These are phyloP conservation scores for Papilio glaucus DNA, from an alignment of 1,140 invertebrate genomes.

Conservation along the genomic window DNA sequence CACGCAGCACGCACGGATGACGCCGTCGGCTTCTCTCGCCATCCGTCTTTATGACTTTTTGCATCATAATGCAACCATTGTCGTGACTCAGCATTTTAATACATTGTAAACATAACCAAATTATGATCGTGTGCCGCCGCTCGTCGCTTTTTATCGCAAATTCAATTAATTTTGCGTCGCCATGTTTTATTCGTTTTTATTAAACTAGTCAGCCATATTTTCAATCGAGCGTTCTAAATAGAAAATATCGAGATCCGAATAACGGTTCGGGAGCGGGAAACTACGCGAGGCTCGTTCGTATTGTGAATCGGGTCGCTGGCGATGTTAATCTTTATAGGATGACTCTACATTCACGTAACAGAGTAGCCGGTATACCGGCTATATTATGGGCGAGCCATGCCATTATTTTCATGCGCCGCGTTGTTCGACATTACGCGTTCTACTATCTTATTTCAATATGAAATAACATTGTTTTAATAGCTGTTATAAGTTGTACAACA, in stretches of 20 bases:
- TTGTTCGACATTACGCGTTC: neutral
- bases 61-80: slow-evolving; percentile 69
- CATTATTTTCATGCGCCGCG: slow-evolving; percentile 15
- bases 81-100: slow-evolving; percentile 68
- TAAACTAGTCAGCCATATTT: slow-evolving; percentile 22
- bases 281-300: slow-evolving; percentile 51
- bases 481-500: neutral
- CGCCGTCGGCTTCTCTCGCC: slow-evolving; percentile 47
- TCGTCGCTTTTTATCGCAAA: slow-evolving; percentile 61
- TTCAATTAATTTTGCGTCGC: slow-evolving; percentile 62
- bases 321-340: slow-evolving; percentile 68
- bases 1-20: slow-evolving; percentile 75
- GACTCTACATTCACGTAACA: slow-evolving; percentile 66
- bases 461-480: slow-evolving; percentile 19
- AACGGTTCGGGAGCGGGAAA: slow-evolving; percentile 58
- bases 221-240: slow-evolving; percentile 43
- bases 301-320: slow-evolving; percentile 46
- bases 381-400: slow-evolving; percentile 47
- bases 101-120: slow-evolving; percentile 76
- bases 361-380: slow-evolving; percentile 59
- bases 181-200: slow-evolving; percentile 16
- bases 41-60: slow-evolving; percentile 62
- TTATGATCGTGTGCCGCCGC: slow-evolving; percentile 65
- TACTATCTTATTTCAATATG: slow-evolving; percentile 1
- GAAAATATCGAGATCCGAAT: slow-evolving; percentile 52